phyloP scores from a whole-genome alignment of 2,113 vertebrate genomes.

The Propithecus coquereli region DNA sequence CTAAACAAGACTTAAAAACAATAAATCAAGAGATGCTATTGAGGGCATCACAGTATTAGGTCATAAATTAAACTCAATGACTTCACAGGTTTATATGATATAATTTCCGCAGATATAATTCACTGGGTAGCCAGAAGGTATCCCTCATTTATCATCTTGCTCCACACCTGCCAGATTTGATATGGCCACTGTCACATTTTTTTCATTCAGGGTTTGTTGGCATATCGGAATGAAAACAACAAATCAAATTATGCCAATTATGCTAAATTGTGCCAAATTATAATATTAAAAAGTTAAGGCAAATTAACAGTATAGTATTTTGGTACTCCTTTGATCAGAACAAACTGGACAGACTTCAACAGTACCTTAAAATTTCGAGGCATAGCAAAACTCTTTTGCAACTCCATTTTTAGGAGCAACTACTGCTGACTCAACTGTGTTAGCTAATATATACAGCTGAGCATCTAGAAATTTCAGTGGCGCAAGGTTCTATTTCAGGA shows the following conservation, averaged over 20 bases:
- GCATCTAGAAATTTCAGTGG: not conserved
- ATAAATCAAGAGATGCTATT: not conserved
- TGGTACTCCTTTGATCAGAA: not conserved
- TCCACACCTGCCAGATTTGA: not conserved
- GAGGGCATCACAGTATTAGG: not conserved
- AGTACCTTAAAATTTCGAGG: not conserved
- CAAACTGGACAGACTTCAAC: not conserved
- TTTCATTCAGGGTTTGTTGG: not conserved
- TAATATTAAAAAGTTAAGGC: not conserved
- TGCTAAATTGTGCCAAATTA: too few relatives aligned
- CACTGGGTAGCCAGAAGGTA: not conserved
- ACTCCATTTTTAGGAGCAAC: not conserved
- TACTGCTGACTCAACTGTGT: not conserved
- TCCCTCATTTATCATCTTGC: not conserved
- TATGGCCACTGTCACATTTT: not conserved
- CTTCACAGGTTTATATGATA: not conserved
- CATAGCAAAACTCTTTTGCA: not conserved
- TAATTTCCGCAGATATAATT: not conserved
- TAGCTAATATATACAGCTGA: not conserved
- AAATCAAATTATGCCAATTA: not conserved
- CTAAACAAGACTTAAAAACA: not conserved
- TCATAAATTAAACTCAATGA: not conserved
- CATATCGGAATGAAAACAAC: not conserved
- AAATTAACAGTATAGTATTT: not conserved
- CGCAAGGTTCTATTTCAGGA: not conserved